A percentile compares a stretch with the other conserved stretches of the same genome.
Conservation (phyloP, 2,113 vertebrate species). For the Hippopotamus amphibius region DNA sequence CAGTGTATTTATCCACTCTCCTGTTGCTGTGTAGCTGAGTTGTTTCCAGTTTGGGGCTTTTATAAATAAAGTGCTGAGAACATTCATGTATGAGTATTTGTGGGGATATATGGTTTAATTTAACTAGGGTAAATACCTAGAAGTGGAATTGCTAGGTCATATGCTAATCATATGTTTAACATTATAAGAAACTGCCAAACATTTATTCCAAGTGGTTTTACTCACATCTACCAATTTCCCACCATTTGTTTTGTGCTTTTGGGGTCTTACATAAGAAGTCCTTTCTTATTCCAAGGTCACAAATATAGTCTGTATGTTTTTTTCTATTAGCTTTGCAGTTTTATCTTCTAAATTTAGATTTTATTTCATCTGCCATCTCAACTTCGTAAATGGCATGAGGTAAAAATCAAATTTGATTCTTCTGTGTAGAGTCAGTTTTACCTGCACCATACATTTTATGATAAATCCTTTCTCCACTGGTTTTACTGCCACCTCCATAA, state of each 20-base stretch:
- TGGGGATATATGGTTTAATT: neutral
- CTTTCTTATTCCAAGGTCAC: neutral
- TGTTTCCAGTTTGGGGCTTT: neutral
- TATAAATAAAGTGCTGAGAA: conserved; percentile 18
- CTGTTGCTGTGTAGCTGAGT: neutral
- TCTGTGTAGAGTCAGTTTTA: neutral
- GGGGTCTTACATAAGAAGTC: neutral
- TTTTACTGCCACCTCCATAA: neutral
- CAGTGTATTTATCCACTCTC: neutral
- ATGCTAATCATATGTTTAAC: neutral
- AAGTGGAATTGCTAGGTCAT: neutral
- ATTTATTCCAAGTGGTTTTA: neutral
- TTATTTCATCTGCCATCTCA: neutral
- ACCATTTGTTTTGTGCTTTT: neutral
- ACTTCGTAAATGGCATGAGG: neutral
- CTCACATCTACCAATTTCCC: neutral
- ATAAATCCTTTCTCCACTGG: neutral
- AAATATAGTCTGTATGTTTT: neutral
- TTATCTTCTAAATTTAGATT: neutral
- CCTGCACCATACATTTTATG: neutral
- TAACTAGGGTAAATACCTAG: neutral
- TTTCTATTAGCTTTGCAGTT: neutral
- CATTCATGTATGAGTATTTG: neutral
- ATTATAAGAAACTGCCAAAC: neutral
- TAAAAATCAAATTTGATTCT: neutral